Evolutionary conservation across 64 coral and sea anemone species (phyloP).

Genomic region (Acropora tenuis): DNA sequence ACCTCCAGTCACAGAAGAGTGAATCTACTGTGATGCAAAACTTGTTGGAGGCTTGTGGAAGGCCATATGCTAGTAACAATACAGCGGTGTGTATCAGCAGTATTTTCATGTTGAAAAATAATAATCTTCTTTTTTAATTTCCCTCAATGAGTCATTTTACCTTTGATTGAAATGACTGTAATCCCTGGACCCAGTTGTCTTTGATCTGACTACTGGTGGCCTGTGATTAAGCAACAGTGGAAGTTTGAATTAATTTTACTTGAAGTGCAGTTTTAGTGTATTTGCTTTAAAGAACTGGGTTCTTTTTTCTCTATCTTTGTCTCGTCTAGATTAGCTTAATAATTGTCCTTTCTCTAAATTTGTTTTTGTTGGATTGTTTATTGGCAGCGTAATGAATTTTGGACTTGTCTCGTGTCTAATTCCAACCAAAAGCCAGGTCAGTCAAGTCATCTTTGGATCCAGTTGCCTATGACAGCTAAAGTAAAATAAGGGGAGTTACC

Average conservation of each 20-base stretch:
- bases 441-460: neutral
- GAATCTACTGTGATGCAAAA: neutral
- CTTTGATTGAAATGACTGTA: too few relatives aligned
- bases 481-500: neutral
- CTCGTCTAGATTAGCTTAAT: neutral
- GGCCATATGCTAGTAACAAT: neutral
- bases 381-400: conserved; percentile 37
- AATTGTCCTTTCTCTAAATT: neutral
- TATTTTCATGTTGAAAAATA: neutral
- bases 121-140: too few relatives aligned
- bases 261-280: too few relatives aligned
- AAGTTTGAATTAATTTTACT: too few relatives aligned
- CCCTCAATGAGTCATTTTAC: too few relatives aligned
- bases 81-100: neutral
- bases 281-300: too few relatives aligned
- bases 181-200: too few relatives aligned
- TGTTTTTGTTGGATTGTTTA: neutral
- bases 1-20: conserved; percentile 35
- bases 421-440: neutral
- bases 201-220: too few relatives aligned
- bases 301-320: neutral
- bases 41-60: conserved; percentile 11
- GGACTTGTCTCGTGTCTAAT: conserved; percentile 18
- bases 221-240: too few relatives aligned
- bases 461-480: neutral